Evolutionary conservation across 2,797 vertebrate genomes (phyloP), one percentile per base, ranked within the genome.

Genomic region (Clamator glandarius): DNA sequence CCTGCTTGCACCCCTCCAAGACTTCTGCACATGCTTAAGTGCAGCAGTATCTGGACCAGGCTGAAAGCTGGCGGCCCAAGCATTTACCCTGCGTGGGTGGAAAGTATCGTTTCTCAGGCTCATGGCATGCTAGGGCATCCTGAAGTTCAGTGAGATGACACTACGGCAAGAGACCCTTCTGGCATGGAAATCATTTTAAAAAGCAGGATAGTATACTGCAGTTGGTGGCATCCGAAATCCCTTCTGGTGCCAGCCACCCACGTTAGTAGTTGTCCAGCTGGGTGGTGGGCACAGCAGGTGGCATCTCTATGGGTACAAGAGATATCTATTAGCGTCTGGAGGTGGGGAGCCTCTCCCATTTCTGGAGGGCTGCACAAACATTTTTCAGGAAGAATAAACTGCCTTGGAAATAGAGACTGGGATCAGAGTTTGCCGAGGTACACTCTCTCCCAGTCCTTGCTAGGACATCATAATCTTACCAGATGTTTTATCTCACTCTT

Each of bases 61-160:
- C 44, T 63, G 48, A 72, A 89, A 73, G 46, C 7, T 55, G 69
- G 42, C 0, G 2, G 72, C 51, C 48, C 35, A 9, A 31, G 15
- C 52, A 16, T 25, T 69, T 62, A 51, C 16, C 23, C 9, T 2
- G 3, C 0, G 0, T 29, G 28, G 31, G 25, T 33, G n/a, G 17
- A 31, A 92, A 67, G 48, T 8, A 6, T 57, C 12, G 26, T 64
- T 1, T 0, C 42, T 25, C 26, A 4, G 5, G 35, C 52, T 69
- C 5, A 3, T 5, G 12, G 50, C 0, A 0, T 5, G 1, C 42
- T 54, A 66, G 18, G 11, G 17, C 1, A 0, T 31, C 59, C 78
- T 59, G 9, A 39, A 36, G 25, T 73, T 73, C 69, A 85, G 52
- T 6, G 61, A 82, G 57, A 66, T 69, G 55, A 61, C 9, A 57